Percentiles rank a stretch among this genome's conserved stretches.
Evolutionary conservation across 2,113 vertebrate genomes (phyloP).

Genomic region (Echinops telfairi): DNA sequence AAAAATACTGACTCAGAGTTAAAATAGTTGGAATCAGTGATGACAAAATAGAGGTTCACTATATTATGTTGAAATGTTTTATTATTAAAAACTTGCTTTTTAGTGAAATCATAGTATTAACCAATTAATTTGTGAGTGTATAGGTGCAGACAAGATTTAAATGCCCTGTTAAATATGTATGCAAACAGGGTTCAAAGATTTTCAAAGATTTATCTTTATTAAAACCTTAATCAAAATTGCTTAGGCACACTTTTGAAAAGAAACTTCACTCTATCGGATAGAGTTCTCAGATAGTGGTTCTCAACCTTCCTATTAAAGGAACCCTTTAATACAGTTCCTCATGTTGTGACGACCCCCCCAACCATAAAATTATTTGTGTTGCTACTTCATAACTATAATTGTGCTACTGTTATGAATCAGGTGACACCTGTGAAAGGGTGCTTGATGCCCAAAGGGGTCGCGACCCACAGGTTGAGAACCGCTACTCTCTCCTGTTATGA

Average conservation of each 20-base stretch:
- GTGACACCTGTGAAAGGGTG: too few relatives aligned
- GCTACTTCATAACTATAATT: too few relatives aligned
- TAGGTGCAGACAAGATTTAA: background rate
- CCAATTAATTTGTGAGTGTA: background rate
- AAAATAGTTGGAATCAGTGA: background rate
- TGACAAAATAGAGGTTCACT: background rate
- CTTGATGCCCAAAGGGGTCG: too few relatives aligned
- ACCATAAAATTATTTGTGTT: too few relatives aligned
- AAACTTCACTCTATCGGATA: slow-evolving; percentile 40
- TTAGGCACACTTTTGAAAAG: slow-evolving; percentile 69
- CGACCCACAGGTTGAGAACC: too few relatives aligned
- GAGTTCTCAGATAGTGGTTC: too few relatives aligned
- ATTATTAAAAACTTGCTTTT: background rate
- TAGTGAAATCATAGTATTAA: background rate
- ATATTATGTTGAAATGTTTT: background rate
- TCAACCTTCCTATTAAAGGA: too few relatives aligned
- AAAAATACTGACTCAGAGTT: background rate
- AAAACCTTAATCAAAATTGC: slow-evolving; percentile 65
- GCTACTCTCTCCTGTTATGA: background rate
- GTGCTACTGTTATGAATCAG: too few relatives aligned
- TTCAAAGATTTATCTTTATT: slow-evolving; percentile 56
- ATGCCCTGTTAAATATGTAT: background rate
- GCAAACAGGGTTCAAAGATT: slow-evolving; percentile 10
- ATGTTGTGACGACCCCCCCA: too few relatives aligned
- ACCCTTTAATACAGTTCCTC: too few relatives aligned